Conservation (phyloP, 2,888 invertebrate genomes). For the Chaetogeoica ovagalla region DNA sequence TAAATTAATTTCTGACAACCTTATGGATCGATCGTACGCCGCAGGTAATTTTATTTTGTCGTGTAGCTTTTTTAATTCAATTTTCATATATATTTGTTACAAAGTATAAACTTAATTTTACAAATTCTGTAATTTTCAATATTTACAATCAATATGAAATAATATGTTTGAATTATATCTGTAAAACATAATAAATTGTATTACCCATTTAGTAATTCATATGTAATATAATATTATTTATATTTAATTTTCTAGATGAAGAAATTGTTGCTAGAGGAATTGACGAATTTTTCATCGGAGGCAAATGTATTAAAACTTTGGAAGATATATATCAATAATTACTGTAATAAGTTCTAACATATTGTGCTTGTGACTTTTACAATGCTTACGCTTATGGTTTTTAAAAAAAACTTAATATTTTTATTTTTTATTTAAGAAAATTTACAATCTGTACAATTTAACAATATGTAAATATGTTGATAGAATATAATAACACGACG, state of each 20-base stretch:
- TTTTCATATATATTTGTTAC: not conserved
- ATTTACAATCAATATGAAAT: too few species aligned
- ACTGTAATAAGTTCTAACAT: not conserved
- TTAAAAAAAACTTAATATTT: not conserved
- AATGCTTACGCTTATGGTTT: too few species aligned
- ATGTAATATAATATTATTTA: not conserved
- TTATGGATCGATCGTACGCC: constrained; percentile 55
- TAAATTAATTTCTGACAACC: constrained; percentile 56
- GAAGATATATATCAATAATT: constrained; percentile 53
- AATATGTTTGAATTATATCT: too few species aligned
- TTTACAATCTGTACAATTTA: too few species aligned
- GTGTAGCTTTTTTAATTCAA: constrained; percentile 2
- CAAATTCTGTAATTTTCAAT: too few species aligned
- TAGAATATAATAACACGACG: too few species aligned
- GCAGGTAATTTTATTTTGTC: constrained; percentile 55
- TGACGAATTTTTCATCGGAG: constrained; percentile 51
- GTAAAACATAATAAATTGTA: too few species aligned
- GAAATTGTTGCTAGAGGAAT: constrained; percentile 46
- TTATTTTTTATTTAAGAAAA: too few species aligned
- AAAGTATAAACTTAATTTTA: too few species aligned
- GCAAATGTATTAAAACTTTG: constrained; percentile 50
- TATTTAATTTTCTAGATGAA: constrained; percentile 42
- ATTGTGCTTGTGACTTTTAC: too few species aligned
- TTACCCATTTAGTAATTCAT: too few species aligned
- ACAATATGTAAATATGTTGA: too few species aligned